Evolutionary conservation across 1,140 invertebrate genomes (phyloP), one percentile per base, ranked within the genome.

Genomic region (Drosophila insularis): DNA sequence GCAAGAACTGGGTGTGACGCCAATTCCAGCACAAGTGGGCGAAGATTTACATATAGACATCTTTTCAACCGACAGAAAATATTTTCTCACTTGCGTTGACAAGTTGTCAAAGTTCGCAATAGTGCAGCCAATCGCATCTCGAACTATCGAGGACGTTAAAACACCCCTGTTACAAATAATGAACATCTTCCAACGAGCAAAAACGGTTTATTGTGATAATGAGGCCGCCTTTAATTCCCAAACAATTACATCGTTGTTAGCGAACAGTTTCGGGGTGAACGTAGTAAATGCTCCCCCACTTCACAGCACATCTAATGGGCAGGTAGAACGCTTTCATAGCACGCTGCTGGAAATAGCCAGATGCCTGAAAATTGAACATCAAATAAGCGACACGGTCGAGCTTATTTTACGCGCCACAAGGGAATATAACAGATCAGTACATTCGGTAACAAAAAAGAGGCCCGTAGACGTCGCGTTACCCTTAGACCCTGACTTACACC

Each of bases 131-230:
- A n/a, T n/a, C n/a, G n/a, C n/a, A n/a, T n/a, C n/a, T n/a, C n/a
- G n/a, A n/a, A n/a, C n/a, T n/a, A n/a, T n/a, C n/a, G n/a, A n/a
- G n/a, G n/a, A n/a, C n/a, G n/a, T n/a, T n/a, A n/a, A n/a, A n/a
- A n/a, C n/a, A n/a, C n/a, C n/a, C n/a, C n/a, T n/a, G n/a, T n/a
- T n/a, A n/a, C n/a, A n/a, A n/a, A n/a, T n/a, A n/a, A n/a, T n/a
- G n/a, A n/a, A n/a, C n/a, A n/a, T n/a, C n/a, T n/a, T n/a, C n/a
- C n/a, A n/a, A n/a, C n/a, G n/a, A n/a, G n/a, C n/a, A n/a, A n/a
- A n/a, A n/a, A n/a, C n/a, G n/a, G n/a, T n/a, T n/a, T 68, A 23
- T 54, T 68, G 58, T 31, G 46, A 61, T 31, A 68, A 68, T 17
- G 32, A 68, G 21, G 14, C 43, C 13, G 14, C 56, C 13, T 35